Evolutionary conservation across 1,140 invertebrate genomes (phyloP).

Genomic region (Drosophila arizonae): DNA sequence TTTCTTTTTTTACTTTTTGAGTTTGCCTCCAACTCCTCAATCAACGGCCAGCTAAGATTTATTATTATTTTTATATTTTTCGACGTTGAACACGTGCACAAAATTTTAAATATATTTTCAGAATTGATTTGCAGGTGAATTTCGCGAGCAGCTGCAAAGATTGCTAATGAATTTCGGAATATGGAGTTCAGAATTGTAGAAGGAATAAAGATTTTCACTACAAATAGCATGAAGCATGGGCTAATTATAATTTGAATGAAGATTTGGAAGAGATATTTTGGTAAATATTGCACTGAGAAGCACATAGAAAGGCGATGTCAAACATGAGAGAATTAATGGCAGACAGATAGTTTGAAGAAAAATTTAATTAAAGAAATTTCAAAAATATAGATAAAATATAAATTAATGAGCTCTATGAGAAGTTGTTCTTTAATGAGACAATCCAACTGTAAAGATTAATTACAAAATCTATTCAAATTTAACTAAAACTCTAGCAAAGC

Average conservation of each 20-base stretch:
- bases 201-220: constrained; percentile 44
- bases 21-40: not conserved
- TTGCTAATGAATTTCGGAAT: constrained; percentile 40
- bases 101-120: constrained; percentile 57
- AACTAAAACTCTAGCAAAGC: not conserved
- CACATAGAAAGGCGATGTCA: not conserved
- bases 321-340: too few species aligned
- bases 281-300: not conserved
- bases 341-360: too few species aligned
- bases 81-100: constrained; percentile 52
- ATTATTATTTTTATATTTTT: constrained; percentile 40
- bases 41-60: constrained; percentile 27
- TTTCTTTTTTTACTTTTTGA: constrained; percentile 23
- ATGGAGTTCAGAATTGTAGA: constrained; percentile 15
- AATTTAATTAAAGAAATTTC: too few species aligned
- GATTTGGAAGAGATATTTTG: not conserved
- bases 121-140: constrained; percentile 25
- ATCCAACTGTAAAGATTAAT: too few species aligned
- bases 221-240: not conserved
- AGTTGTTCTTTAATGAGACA: too few species aligned
- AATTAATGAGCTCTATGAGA: too few species aligned
- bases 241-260: not conserved
- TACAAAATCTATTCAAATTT: too few species aligned
- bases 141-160: constrained; percentile 40
- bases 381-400: too few species aligned